These are phyloP conservation scores for Andrena marginata DNA, from an alignment of 2,888 invertebrate species.

Conservation along the genomic window DNA sequence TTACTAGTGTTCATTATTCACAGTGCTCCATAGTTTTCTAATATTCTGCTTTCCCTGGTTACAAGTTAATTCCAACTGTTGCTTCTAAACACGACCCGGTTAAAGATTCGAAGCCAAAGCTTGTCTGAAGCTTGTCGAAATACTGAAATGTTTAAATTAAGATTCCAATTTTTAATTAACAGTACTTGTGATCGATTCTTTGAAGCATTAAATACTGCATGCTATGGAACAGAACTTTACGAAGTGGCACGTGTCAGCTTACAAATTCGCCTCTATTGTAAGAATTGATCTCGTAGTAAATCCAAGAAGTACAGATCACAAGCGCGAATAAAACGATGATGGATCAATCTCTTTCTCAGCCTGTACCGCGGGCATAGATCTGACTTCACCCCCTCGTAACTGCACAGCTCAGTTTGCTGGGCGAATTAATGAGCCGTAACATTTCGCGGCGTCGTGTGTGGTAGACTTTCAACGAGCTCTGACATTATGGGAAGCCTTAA, in stretches of 20 bases:
- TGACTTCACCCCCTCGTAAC: conserved; percentile 27
- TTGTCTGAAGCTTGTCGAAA: too few relatives aligned
- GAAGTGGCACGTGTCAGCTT: neutral
- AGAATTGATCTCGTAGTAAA: neutral
- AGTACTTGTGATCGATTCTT: too few relatives aligned
- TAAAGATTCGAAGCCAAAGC: too few relatives aligned
- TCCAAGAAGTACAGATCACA: neutral
- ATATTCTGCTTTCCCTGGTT: too few relatives aligned
- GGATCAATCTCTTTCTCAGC: conserved; percentile 11
- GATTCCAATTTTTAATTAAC: too few relatives aligned
- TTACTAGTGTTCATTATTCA: too few relatives aligned
- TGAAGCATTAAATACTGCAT: neutral
- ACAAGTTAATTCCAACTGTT: too few relatives aligned
- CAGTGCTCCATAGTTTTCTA: too few relatives aligned
- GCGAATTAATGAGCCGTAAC: conserved; percentile 51
- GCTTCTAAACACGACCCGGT: too few relatives aligned
- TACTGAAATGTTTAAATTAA: too few relatives aligned
- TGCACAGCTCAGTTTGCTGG: conserved; percentile 17
- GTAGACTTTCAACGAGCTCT: conserved; percentile 38
- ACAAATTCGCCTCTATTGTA: neutral
- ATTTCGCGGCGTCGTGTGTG: conserved; percentile 59
- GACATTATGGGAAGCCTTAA: conserved; percentile 41
- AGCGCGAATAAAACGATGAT: conserved; percentile 17
- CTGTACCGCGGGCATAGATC: conserved; percentile 28
- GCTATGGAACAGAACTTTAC: neutral